Conservation (phyloP, 2,888 invertebrate species). For the Suillia variegata region DNA sequence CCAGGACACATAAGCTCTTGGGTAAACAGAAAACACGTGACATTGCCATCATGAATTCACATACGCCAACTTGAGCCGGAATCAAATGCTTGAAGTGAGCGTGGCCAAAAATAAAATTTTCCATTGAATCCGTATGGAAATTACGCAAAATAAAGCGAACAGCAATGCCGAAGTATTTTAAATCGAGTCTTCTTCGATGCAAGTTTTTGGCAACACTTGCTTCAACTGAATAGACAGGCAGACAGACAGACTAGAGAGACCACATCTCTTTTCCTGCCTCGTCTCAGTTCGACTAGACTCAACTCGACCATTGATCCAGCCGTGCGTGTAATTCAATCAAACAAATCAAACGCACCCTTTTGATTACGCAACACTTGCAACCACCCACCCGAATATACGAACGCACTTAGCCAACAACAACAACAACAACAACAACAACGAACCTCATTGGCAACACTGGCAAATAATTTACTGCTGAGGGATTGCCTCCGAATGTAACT, state of each 20-base stretch:
- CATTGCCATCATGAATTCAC: background rate
- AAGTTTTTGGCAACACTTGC: background rate
- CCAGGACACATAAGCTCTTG: conserved; percentile 1
- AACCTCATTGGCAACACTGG: background rate
- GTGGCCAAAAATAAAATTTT: no score
- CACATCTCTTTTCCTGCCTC: no score
- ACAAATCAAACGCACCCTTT: conserved; percentile 28
- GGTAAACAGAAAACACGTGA: conserved; percentile 10
- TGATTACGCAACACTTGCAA: background rate
- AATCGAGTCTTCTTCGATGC: background rate
- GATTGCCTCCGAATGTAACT: background rate
- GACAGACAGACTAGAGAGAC: no score
- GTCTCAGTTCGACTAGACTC: no score
- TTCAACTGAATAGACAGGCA: no score
- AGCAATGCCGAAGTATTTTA: background rate
- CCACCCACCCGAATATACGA: background rate
- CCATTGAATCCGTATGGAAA: no score
- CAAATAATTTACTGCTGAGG: conserved; percentile 8
- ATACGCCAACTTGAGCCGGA: no score
- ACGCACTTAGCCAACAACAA: background rate
- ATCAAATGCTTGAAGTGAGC: no score
- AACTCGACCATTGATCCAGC: conserved; percentile 7
- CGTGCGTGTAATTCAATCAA: conserved; percentile 33
- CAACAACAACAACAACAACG: no score
- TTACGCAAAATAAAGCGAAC: no score